Conservation (phyloP, 2,888 invertebrate species). For the Chymomyza procnemis region DNA sequence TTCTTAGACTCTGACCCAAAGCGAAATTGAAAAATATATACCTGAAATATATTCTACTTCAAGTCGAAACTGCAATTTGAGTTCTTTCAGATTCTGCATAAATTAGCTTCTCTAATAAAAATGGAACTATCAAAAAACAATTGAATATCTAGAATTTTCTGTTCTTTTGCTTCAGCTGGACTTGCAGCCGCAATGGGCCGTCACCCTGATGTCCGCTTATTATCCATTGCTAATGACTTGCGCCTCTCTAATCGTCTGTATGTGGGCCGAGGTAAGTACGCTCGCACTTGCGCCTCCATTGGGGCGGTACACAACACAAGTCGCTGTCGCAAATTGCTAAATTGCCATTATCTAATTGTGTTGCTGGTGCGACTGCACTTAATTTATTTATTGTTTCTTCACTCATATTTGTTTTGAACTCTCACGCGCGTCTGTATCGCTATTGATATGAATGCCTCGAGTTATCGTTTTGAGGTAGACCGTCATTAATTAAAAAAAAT, state of each 20-base stretch:
- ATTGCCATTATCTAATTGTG: neutral
- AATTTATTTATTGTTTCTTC: neutral
- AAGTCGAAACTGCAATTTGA: no score
- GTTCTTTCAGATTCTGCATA: no score
- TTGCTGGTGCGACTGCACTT: neutral
- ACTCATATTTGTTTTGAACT: slow-evolving; percentile 6
- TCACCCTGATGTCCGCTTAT: slow-evolving; percentile 91
- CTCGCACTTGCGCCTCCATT: neutral
- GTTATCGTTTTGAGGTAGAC: neutral
- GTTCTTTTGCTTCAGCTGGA: slow-evolving; percentile 81
- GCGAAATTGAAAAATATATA: no score
- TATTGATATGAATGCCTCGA: neutral
- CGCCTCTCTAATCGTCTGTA: slow-evolving; percentile 93
- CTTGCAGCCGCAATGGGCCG: slow-evolving; percentile 90
- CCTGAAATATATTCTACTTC: no score
- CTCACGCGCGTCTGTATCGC: neutral
- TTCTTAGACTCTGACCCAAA: no score
- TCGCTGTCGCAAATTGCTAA: neutral
- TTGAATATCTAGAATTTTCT: neutral
- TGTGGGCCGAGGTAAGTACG: slow-evolving; percentile 92
- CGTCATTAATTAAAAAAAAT: slow-evolving; percentile 54
- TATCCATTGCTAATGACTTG: slow-evolving; percentile 93
- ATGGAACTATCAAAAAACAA: neutral
- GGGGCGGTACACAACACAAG: neutral
- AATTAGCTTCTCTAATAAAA: neutral